Evolutionary conservation across 1,140 invertebrate genomes (phyloP), one percentile per base, ranked within the genome.

Genomic region (Colletes gigas): DNA sequence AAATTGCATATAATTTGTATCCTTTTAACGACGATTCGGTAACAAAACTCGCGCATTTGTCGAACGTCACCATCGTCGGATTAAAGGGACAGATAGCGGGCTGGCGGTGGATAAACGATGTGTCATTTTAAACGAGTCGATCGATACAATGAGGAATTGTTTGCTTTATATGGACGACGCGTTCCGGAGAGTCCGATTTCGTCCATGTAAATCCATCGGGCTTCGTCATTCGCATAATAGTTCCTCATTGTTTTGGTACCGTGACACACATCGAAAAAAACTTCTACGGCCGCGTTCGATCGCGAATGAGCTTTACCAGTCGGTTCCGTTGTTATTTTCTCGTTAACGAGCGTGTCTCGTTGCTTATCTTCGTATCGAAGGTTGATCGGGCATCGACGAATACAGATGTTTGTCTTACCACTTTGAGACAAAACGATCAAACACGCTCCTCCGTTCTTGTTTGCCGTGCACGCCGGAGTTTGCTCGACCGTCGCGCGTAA

Each of bases 111-210:
- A 75, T 85, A 68, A 67, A 85, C 52, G 70, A 80, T 17, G 72
- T 17, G 52, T 77, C 68, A 77, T 81, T 82, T 85, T 82, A 55
- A 70, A 50, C 70, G 59, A 62, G 78, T 54, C 57, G 50, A 62
- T 83, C 83, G 78, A 77, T 82, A 85, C 83, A 85, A 85, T 84
- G 83, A 85, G 19, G 83, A 77, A 85, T 85, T 81, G 78, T 85
- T 70, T 83, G 67, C 68, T 79, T 76, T 72, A 76, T 83, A 52
- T 50, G n/a, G 70, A 9, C 50, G 21, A 12, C 47, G 39, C 69
- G 44, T 65, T 68, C 59, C 44, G 62, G 67, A 52, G 50, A 54
- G 50, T 50, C 17, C 73, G 54, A 73, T 62, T 75, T 81, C 73
- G 59, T 47, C 6, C 57, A 73, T 84, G 77, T 60, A 75, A 74